Percentiles rank a stretch among this genome's conserved stretches.
These are phyloP conservation scores for Melipona bicolor DNA, from an alignment of 2,888 invertebrate genomes.

Conservation along the genomic window DNA sequence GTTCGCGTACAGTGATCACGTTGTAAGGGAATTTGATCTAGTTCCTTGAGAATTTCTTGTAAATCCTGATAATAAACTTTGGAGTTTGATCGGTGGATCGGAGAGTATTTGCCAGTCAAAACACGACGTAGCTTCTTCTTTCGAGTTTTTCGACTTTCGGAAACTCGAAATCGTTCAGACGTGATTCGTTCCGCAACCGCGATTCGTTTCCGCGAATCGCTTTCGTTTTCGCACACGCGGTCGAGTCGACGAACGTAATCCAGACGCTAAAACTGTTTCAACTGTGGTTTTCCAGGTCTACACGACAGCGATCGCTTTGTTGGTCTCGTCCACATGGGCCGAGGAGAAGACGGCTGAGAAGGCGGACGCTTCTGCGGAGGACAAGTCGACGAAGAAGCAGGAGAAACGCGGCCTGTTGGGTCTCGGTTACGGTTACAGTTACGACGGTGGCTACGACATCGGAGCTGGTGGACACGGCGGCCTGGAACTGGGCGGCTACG, in stretches of 20 bases:
- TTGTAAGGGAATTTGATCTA: background rate
- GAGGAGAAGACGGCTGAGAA: constrained; percentile 86
- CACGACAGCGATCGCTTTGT: constrained; percentile 90
- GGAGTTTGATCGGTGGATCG: no score
- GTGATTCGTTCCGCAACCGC: constrained; percentile 11
- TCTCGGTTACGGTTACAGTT: constrained; percentile 93
- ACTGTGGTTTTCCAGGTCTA: constrained; percentile 86
- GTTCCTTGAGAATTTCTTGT: background rate
- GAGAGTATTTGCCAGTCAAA: no score
- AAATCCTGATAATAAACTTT: background rate
- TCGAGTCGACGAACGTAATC: background rate
- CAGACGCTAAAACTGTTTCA: background rate
- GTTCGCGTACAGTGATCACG: background rate
- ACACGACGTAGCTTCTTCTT: no score
- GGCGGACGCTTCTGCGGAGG: constrained; percentile 62
- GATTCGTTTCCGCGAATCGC: background rate
- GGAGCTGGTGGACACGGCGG: constrained; percentile 85
- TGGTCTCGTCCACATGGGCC: constrained; percentile 87
- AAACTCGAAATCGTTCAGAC: constrained; percentile 2
- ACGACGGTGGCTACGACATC: constrained; percentile 91
- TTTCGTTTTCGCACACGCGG: constrained; percentile 31
- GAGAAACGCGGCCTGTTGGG: constrained; percentile 93
- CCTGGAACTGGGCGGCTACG: constrained; percentile 75
- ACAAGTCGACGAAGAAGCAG: constrained; percentile 87
- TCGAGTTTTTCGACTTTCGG: background rate